Evolutionary conservation across 2,888 invertebrate species (phyloP).

Genomic region (Apoda limacodes): DNA sequence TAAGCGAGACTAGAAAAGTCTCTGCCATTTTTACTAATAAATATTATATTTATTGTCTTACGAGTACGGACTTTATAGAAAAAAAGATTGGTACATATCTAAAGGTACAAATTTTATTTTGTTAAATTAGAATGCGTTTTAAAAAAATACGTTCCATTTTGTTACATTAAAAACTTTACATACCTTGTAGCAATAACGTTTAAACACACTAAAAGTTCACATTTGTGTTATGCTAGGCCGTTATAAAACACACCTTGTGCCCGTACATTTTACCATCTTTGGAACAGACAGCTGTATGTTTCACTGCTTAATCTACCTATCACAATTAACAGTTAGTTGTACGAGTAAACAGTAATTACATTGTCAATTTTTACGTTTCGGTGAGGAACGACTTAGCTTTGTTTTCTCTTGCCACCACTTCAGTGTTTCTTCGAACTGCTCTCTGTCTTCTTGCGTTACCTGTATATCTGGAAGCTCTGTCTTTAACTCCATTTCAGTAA

Average conservation of each 20-base stretch:
- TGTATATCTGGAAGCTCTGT: constrained; percentile 60
- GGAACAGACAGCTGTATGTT: constrained; percentile 63
- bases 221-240: constrained; percentile 34
- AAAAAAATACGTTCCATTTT: too few species aligned
- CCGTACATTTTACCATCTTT: constrained; percentile 46
- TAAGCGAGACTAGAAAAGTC: too few species aligned
- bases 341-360: background rate
- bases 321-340: background rate
- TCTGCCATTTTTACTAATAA: too few species aligned
- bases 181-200: background rate
- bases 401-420: constrained; percentile 68
- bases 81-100: too few species aligned
- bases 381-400: constrained; percentile 36
- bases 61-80: too few species aligned
- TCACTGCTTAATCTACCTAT: constrained; percentile 9
- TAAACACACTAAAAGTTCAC: constrained; percentile 7
- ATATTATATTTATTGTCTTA: too few species aligned
- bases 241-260: constrained; percentile 63
- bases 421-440: constrained; percentile 60
- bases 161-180: background rate
- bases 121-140: too few species aligned
- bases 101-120: too few species aligned
- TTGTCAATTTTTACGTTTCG: constrained; percentile 24
- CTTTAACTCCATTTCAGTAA: constrained; percentile 57
- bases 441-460: constrained; percentile 58